Base-by-base conservation (phyloP, 2,888 invertebrate genomes). In the Oxycera nigricornis region DNA sequence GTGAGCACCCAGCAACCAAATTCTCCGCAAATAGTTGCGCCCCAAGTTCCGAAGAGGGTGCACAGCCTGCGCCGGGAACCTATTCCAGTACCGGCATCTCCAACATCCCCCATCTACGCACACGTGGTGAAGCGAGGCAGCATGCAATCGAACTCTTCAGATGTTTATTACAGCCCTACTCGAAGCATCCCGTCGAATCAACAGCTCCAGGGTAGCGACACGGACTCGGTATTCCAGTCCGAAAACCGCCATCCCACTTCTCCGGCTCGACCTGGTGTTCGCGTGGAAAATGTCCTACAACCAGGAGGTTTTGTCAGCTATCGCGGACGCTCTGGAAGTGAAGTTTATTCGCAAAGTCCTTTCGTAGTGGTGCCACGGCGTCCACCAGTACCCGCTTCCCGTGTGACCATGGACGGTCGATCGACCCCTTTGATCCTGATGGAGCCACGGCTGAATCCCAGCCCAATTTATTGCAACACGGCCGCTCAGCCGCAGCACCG, bases 71-170 rank as follows among this genome's bases (percentile, higher is more conserved):
- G 79, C 6, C 68, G 73, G 41, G 46, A 73, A n/a, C 59, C 17
- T 20, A 17, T 14, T 17, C 2, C 62, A 28, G 24, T 30, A 20
- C 2, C 62, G 22, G 24, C 24, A 20, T 28, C 22, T 9, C 1
- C 74, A 26, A 9, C 73, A 35, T 82, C 83, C 35, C 84, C 84
- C 7, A 82, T 84, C 57, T 84, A 84, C 77, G 83, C 84, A 24
- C 83, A 84, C 73, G 82, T 85, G 1, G 80, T 82, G 22, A 85
- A 85, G 68, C 81, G 83, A 9, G 81, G 80, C 74, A 85, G 84
- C 73, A 76, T 84, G 35, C 79, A 83, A 35, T 84, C 84, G 28
- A 83, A 82, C 72, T 81, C 80, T 9, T 83, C 85, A 9, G 83
- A 84, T 62, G 79, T 81, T 52, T 82, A 82, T 73, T 81, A 81